Evolutionary conservation across 2,797 vertebrate genomes (phyloP), one percentile per base, ranked within the genome.

Genomic region (Australoheros facetus): DNA sequence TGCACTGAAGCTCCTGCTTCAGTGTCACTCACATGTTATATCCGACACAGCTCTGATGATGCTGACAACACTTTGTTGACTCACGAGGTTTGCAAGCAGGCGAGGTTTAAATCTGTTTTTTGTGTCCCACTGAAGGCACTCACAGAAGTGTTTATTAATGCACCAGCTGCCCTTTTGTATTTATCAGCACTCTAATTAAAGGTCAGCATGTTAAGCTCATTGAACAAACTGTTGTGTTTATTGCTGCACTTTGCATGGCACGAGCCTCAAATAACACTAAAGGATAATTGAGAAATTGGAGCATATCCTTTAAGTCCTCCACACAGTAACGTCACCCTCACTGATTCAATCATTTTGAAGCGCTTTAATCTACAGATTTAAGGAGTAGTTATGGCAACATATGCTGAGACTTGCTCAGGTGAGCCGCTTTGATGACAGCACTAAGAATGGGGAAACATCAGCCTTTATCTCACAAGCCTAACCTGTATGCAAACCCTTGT

Each of bases 11-110:
- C 54, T 55, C 12, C 17, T 17, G 45, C 59, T 56, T 28, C 78
- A 2, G 1, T 34, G 1, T 77, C 87, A 78, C 56, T 74, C 71
- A 39, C 5, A 57, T 60, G 88, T 85, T 17, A 85, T 82, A 85
- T 80, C 32, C 81, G 55, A 51, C 83, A 80, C 70, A 2, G 77
- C 3, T 4, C 19, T 73, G 87, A 58, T 62, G 83, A 56, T 56
- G 81, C 73, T 75, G 84, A 89, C 54, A n/a, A 10, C n/a, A 17
- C 64, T 59, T 53, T 86, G 57, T 82, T 90, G 76, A 55, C 78
- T 60, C 73, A 1, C n/a, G 51, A 45, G 39, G 28, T 77, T 72
- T 80, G 7, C 57, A 56, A 74, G 11, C 45, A 75, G 69, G 69
- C 19, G n/a, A 74, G 45, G 13, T 45, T 82, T 37, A 76, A 76